Conservation (phyloP, 2,888 invertebrate species). For the Belgica antarctica region DNA sequence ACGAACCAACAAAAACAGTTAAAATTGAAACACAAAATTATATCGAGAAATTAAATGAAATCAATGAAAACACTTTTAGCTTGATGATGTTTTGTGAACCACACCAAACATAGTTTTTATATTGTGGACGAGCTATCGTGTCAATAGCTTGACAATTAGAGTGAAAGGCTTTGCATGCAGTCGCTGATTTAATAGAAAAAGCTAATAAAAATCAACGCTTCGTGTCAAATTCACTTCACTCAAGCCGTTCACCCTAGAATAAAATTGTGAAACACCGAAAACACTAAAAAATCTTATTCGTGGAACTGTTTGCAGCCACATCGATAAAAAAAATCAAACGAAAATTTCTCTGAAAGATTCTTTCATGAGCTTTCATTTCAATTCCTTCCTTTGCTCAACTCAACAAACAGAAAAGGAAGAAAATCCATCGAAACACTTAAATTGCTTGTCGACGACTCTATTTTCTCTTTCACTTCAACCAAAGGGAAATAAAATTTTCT, state of each 20-base stretch:
- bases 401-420: neutral
- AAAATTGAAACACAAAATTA: constrained; percentile 26
- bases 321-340: neutral
- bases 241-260: neutral
- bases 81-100: too few relatives aligned
- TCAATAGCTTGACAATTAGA: too few relatives aligned
- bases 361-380: neutral
- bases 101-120: too few relatives aligned
- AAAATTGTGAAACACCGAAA: neutral
- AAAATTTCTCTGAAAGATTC: neutral
- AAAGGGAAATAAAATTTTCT: neutral
- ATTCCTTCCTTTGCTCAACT: neutral
- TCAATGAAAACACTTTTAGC: too few relatives aligned
- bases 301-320: too few relatives aligned
- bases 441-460: constrained; percentile 19
- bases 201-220: neutral
- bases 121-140: too few relatives aligned
- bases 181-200: neutral
- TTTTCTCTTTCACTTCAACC: neutral
- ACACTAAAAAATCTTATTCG: too few relatives aligned
- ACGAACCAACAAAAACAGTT: constrained; percentile 20
- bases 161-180: too few relatives aligned
- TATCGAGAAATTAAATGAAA: too few relatives aligned
- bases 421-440: constrained; percentile 13
- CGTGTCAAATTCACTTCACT: too few relatives aligned